Evolutionary conservation across 64 coral and sea anemone species (phyloP), one percentile per base, ranked within the genome.

Genomic region (Montipora sp.): DNA sequence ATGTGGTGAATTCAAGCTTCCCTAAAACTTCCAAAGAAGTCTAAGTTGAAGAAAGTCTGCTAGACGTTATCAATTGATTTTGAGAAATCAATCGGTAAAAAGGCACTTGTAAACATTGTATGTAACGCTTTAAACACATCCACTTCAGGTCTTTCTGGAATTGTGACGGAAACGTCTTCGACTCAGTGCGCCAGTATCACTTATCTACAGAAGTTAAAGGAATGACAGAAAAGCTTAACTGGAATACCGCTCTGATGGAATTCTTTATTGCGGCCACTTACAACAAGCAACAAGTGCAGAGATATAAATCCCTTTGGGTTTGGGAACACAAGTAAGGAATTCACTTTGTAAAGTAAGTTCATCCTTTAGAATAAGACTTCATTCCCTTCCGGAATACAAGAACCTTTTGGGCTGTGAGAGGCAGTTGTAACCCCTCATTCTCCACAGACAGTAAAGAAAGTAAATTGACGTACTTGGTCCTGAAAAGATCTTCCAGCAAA

Each of bases 301-400:
- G 82, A 49, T 93, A 81, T 48, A 93, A 93, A 47, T 89, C 92
- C 18, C 85, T 94, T 19, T 78, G 92, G 76, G 65, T 63, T 12
- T 95, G 88, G 88, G 53, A 95, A 43, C 93, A 95, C 75, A 78
- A 89, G 50, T 21, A 89, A 60, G 92, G 92, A 47, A 77, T 95
- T 72, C 93, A 90, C 73, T 90, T 87, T 16, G 47, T 90, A 18
- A 90, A 70, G 87, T 90, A 63, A 83, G 80, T 58, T 46, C 21
- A 0, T 36, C 36, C 36, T 36, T 36, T 36, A 36, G 36, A 36
- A 59, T 7, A 60, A 21, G 3, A 47, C 21, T 59, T 61, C 59
- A 12, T 12, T 63, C 61, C 68, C 75, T 15, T 86, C 78, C 59
- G 67, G 51, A 58, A 58, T 89, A 60, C 48, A 66, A 36, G 36